Evolutionary conservation across 2,888 invertebrate genomes (phyloP).

Genomic region (Elmis aenea): DNA sequence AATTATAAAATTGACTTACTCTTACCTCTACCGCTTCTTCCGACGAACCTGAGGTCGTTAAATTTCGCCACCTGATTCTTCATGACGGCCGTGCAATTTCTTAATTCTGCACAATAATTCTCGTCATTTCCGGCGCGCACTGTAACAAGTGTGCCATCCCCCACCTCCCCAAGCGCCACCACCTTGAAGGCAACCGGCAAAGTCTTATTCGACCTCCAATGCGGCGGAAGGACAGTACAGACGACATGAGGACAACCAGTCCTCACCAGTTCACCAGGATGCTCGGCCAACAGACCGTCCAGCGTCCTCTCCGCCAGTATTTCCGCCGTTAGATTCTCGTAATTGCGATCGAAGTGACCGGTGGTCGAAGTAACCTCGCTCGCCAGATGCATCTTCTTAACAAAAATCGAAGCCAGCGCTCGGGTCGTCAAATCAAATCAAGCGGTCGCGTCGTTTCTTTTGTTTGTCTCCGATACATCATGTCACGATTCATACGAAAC

Average conservation of each 20-base stretch:
- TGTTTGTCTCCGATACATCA: conserved; percentile 16
- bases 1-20: too few species aligned
- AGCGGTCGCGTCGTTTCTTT: conserved; percentile 18
- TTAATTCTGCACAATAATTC: conserved; percentile 91
- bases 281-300: conserved; percentile 82
- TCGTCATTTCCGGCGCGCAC: conserved; percentile 97
- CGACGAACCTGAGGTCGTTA: conserved; percentile 97
- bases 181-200: conserved; percentile 96
- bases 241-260: conserved; percentile 93
- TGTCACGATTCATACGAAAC: conserved; percentile 19
- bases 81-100: conserved; percentile 94
- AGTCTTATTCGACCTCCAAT: conserved; percentile 98
- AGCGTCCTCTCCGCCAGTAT: conserved; percentile 83
- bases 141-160: conserved; percentile 93
- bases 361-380: conserved; percentile 75
- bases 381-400: conserved; percentile 68
- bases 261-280: conserved; percentile 86
- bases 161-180: conserved; percentile 88
- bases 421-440: conserved; percentile 15
- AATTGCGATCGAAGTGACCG: conserved; percentile 41
- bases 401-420: too few species aligned
- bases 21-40: conserved; percentile 96
- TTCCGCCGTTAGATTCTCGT: conserved; percentile 77
- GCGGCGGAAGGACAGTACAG: conserved; percentile 90
- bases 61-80: conserved; percentile 99